Evolutionary conservation across 2,888 invertebrate species (phyloP), one percentile per base, ranked within the genome.

Genomic region (Danaus chrysippus): DNA sequence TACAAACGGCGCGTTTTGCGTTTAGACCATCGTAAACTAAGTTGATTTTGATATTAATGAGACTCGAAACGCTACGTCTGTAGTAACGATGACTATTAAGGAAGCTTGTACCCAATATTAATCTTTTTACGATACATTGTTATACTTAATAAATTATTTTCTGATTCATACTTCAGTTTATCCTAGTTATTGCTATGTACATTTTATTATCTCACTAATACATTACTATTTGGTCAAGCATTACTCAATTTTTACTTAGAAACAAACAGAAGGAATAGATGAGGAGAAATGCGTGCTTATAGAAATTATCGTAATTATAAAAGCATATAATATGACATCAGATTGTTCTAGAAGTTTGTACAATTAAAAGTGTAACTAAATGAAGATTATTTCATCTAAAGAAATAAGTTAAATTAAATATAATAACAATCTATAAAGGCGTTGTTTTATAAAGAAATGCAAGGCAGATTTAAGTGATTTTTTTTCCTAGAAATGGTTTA

Each of bases 191-290:
- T 58, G 66, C 62, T 67, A 71, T 68, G 73, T 70, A 71, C 73
- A 72, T 70, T 70, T 73, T 71, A 71, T 71, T 70, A 72, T 84
- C 82, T 84, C 84, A 82, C 83, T 84, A 84, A 79, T 78, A 78
- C 70, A 83, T 83, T 79, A 66, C 70, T 68, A 58, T 65, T 71
- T 71, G 61, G 66, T 62, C 67, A 58, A 17, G 58, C 19, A 53
- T 13, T 41, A 11, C 12, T 9, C 11, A 41, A 3, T 17, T n/a
- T 46, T 3, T 57, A 49, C 42, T 42, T 11, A 17, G 11, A 42
- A 3, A 10, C 23, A 34, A 34, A 34, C 23, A 34, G 8, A 34
- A 34, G 23, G 23, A 34, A 8, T 34, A 34, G 2, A 34, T 6
- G 23, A 34, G 23, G 8, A 5, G 23, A 34, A 34, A 34, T 34